Evolutionary conservation across 2,113 vertebrate genomes (phyloP), one percentile per base, ranked within the genome.

Genomic region (Paramisgurnus dabryanus): DNA sequence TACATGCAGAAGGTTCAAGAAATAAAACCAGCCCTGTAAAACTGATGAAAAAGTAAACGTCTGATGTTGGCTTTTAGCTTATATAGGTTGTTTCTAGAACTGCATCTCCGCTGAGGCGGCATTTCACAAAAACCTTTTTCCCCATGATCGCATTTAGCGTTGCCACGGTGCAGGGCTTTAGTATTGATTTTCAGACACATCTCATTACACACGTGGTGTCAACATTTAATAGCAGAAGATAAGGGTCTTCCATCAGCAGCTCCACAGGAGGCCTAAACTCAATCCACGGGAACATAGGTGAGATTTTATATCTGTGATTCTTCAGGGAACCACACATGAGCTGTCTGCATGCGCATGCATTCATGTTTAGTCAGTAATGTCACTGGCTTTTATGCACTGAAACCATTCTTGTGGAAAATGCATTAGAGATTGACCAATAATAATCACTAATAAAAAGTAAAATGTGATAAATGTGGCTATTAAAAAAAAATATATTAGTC

Each of bases 181-280:
- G 60, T 73, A 86, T 83, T 22, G 86, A 87, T 82, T 82, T 82
- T 47, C 77, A 82, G 79, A 68, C 83, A 80, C 75, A 67, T 77
- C 43, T 77, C 41, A 86, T 85, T 84, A 82, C 50, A 66, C 27
- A 45, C 66, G 1, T 64, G 50, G 67, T 45, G 53, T 57, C 65
- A 57, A 41, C 17, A 53, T 76, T 73, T 79, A 79, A 85, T 83
- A 86, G 69, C 61, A 67, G 83, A 73, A 80, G 71, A 53, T 68
- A 41, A 68, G 63, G 41, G 39, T 63, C 69, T 47, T 77, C 66
- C 17, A 69, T 83, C 75, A 79, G 13, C 60, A 41, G 61, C 73
- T n/a, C 27, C 41, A 13, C 11, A 57, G 27, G 49, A 75, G 12
- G 53, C 27, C 53, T 18, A 1, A 57, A 50, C 50, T 27, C 5